Percentiles rank a stretch among this genome's conserved stretches.
These are phyloP conservation scores for Catharus bicknelli DNA, from an alignment of 2,113 vertebrate species.

Conservation along the genomic window DNA sequence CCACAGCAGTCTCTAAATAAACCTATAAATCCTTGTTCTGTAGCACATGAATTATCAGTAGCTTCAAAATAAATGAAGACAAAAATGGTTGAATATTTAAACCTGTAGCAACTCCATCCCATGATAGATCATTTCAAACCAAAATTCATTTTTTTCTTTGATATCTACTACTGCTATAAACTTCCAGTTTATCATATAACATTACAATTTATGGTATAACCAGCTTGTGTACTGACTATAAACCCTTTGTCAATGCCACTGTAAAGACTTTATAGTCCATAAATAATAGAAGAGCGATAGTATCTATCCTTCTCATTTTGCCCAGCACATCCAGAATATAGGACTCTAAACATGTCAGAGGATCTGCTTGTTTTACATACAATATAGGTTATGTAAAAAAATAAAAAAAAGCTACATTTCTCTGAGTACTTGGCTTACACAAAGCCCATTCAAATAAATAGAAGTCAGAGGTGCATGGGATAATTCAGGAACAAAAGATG, in stretches of 20 bases:
- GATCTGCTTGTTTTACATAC: slow-evolving; percentile 74
- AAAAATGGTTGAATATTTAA: slow-evolving; percentile 82
- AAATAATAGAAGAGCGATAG: slow-evolving; percentile 78
- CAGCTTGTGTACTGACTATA: slow-evolving; percentile 82
- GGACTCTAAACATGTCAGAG: slow-evolving; percentile 73
- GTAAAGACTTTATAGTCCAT: slow-evolving; percentile 81
- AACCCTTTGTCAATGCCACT: slow-evolving; percentile 83
- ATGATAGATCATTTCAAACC: slow-evolving; percentile 74
- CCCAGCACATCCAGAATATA: slow-evolving; percentile 65
- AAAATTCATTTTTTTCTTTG: slow-evolving; percentile 76
- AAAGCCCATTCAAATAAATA: slow-evolving; percentile 23
- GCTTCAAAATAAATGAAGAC: slow-evolving; percentile 77
- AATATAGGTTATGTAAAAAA: slow-evolving; percentile 54
- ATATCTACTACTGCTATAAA: slow-evolving; percentile 81
- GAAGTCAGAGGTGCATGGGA: not conserved
- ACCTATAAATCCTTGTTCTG: slow-evolving; percentile 71
- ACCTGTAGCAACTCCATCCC: slow-evolving; percentile 63
- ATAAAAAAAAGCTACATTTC: slow-evolving; percentile 17
- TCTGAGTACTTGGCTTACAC: not conserved
- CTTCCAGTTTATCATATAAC: slow-evolving; percentile 83
- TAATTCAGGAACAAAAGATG: not conserved
- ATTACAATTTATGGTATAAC: slow-evolving; percentile 85
- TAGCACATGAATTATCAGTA: slow-evolving; percentile 73
- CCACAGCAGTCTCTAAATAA: slow-evolving; percentile 68
- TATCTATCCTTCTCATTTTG: slow-evolving; percentile 75